Base-by-base conservation (phyloP, 2,797 vertebrate genomes). In the Pipistrellus nathusii region DNA sequence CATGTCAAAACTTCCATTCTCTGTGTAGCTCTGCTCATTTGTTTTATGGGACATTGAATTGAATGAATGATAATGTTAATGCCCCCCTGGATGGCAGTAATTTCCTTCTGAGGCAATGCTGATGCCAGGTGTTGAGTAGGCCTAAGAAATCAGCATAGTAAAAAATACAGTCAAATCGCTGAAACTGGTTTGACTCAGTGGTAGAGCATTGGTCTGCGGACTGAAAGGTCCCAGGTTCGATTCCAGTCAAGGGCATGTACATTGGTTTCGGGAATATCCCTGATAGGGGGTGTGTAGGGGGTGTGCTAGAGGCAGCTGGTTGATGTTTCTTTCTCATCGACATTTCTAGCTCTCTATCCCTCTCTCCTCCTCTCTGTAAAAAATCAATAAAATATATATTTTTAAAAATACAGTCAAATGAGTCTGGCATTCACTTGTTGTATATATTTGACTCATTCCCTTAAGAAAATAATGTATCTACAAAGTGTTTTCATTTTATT, bases 1-100 rank as follows among this genome's bases (percentile, higher is more conserved):
- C 46, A 62, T 95, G 92, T 91, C 82, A 91, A 93, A 97, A 95
- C 93, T 94, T 86, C 85, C 68, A 87, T 84, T 97, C 90, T 84
- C 88, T 64, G 30, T 86, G 85, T 94, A 96, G 73, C 93, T 96
- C 94, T 96, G 85, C 53, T 84, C 88, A 82, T 57, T 83, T 73
- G 8, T 64, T 91, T 68, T 69, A 81, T 91, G 46, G n/a, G 88
- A 96, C 57, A 27, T 64, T 71, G 72, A 18, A 77, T 30, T 84
- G 71, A 86, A 91, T 73, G 93, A 83, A 85, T 88, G 48, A 73
- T 88, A 94, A 85, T 64, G 46, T 73, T 5, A 81, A 18, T 71
- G 32, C 73, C 32, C 51, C 1, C 17, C 20, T 44, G 73, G 51
- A 68, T 46, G 64, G 82, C 53, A 66, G 38, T 32, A 86, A 73